Evolutionary conservation across 2,113 vertebrate genomes (phyloP).

Genomic region (Chloebia gouldiae): DNA sequence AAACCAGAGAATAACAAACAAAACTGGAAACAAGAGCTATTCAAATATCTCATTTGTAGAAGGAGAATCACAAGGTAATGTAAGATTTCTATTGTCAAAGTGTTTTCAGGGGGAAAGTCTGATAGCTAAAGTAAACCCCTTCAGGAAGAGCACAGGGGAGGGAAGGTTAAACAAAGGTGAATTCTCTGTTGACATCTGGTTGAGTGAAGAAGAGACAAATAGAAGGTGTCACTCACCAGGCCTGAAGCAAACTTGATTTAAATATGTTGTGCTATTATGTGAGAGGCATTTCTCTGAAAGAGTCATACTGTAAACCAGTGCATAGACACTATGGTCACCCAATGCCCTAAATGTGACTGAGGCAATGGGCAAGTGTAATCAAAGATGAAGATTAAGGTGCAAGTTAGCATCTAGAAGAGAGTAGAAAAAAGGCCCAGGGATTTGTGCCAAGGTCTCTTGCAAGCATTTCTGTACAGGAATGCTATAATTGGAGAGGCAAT

Average conservation of each 20-base stretch:
- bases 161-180: background rate
- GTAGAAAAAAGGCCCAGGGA: background rate
- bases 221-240: background rate
- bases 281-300: background rate
- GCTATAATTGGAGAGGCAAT: background rate
- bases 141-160: background rate
- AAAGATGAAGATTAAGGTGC: background rate
- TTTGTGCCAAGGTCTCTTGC: background rate
- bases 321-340: background rate
- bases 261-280: background rate
- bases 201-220: background rate
- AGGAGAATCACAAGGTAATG: background rate
- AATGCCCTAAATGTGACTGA: background rate
- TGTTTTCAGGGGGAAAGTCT: background rate
- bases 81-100: background rate
- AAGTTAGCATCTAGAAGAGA: background rate
- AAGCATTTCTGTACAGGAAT: background rate
- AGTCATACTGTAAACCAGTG: background rate
- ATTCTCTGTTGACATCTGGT: background rate
- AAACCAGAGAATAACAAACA: background rate
- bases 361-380: background rate
- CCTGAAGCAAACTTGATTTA: background rate
- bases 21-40: background rate
- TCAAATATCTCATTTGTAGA: background rate
- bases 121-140: background rate